Percentiles rank a stretch among this genome's conserved stretches.
Conservation (phyloP, 2,797 vertebrate genomes). For the Helarctos malayanus region DNA sequence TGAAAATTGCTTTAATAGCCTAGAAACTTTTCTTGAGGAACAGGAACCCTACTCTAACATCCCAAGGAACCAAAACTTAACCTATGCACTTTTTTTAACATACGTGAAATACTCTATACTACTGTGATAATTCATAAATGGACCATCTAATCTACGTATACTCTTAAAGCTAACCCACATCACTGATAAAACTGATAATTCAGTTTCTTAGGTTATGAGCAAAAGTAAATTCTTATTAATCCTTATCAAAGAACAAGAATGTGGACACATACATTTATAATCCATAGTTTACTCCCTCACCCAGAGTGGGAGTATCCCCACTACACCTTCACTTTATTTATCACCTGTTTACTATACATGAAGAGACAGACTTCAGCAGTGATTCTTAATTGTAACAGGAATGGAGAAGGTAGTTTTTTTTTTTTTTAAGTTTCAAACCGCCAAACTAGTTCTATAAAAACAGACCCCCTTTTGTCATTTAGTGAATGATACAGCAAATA, state of each 20-base stretch:
- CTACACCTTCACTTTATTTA: neutral
- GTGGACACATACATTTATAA: neutral
- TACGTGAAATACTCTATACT: neutral
- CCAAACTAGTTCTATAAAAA: neutral
- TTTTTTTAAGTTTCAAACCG: slow-evolving; percentile 24
- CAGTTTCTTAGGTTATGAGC: neutral
- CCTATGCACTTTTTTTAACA: neutral
- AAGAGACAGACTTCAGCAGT: slow-evolving; percentile 5
- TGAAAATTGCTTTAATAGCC: neutral
- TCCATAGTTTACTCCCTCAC: neutral
- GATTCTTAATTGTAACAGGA: neutral
- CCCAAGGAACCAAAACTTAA: slow-evolving; percentile 14
- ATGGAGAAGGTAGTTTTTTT: neutral
- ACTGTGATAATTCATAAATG: slow-evolving; percentile 11
- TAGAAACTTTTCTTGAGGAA: slow-evolving; percentile 24
- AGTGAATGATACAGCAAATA: neutral
- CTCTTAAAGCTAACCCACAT: neutral
- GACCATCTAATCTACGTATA: neutral
- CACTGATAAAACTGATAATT: slow-evolving; percentile 31
- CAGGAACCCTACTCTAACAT: neutral
- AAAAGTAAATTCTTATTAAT: slow-evolving; percentile 51
- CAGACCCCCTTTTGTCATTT: neutral
- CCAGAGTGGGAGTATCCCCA: neutral
- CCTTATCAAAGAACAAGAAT: slow-evolving; percentile 25
- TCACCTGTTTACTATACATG: neutral